Percentiles rank a stretch among this genome's conserved stretches.
These are phyloP conservation scores for Anoplolepis gracilipes DNA, from an alignment of 1,140 invertebrate species.

Conservation along the genomic window DNA sequence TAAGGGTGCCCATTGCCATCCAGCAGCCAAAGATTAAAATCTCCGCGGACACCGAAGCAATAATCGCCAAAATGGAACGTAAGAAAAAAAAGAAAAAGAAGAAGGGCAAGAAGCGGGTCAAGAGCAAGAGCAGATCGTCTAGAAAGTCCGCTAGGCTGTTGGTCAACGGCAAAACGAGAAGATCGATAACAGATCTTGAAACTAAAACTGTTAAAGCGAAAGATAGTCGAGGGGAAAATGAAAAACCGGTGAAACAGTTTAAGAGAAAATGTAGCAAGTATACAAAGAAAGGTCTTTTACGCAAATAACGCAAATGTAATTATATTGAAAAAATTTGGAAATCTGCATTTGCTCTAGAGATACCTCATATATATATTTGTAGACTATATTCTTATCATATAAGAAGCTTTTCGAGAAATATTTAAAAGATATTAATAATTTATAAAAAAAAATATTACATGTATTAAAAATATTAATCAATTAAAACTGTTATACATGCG, in stretches of 20 bases:
- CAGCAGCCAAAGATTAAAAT: constrained; percentile 76
- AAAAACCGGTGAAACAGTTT: constrained; percentile 69
- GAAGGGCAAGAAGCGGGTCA: constrained; percentile 69
- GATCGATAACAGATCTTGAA: constrained; percentile 56
- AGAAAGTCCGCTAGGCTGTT: constrained; percentile 70
- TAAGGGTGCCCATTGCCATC: constrained; percentile 73
- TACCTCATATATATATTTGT: constrained; percentile 1
- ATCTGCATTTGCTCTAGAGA: background rate
- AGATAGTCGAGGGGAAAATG: constrained; percentile 45
- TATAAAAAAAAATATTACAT: background rate
- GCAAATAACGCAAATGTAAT: constrained; percentile 14
- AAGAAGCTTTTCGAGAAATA: background rate
- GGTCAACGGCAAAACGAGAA: constrained; percentile 65
- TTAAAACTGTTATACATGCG: background rate
- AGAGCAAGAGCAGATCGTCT: constrained; percentile 66
- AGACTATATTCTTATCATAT: background rate
- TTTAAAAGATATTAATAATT: constrained; percentile 13
- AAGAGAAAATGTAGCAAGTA: constrained; percentile 82
- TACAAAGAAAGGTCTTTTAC: constrained; percentile 68
- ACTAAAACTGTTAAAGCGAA: constrained; percentile 38
- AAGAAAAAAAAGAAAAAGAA: constrained; percentile 67
- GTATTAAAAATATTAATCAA: constrained; percentile 23
- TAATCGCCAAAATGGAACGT: constrained; percentile 79
- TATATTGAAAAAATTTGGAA: constrained; percentile 13
- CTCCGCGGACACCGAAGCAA: constrained; percentile 81